Conservation (phyloP, 2,888 invertebrate species). For the Eupeodes latifasciatus region DNA sequence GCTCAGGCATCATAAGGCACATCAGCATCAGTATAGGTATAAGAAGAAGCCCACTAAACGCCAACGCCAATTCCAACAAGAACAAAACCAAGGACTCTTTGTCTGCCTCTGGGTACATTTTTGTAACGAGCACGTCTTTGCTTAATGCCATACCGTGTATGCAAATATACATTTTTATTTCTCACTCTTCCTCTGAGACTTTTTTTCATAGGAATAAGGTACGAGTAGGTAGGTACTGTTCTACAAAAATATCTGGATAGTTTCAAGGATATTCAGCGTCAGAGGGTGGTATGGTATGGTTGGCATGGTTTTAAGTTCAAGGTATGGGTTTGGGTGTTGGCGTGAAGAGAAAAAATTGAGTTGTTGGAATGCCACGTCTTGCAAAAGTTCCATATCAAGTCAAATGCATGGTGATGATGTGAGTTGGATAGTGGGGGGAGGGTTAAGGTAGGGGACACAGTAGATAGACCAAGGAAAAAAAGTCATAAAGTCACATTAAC, state of each 20-base stretch:
- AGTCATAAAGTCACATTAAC: constrained; percentile 79
- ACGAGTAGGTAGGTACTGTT: not conserved
- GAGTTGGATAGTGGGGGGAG: not conserved
- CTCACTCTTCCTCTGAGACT: constrained; percentile 35
- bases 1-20: not conserved
- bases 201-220: not conserved
- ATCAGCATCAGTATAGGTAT: not conserved
- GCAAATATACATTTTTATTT: constrained; percentile 70
- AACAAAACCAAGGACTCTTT: constrained; percentile 19
- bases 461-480: constrained; percentile 37
- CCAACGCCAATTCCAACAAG: not conserved
- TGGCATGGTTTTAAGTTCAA: constrained; percentile 20
- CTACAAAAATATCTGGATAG: constrained; percentile 49
- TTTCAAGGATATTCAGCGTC: constrained; percentile 61
- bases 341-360: constrained; percentile 62
- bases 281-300: constrained; percentile 21
- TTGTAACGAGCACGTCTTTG: constrained; percentile 64
- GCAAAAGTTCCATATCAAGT: constrained; percentile 35
- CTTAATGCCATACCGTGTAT: constrained; percentile 66
- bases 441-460: no score
- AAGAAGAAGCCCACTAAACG: constrained; percentile 23
- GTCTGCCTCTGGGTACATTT: constrained; percentile 16
- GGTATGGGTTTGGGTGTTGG: no score
- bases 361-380: constrained; percentile 71
- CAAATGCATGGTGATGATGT: constrained; percentile 6